Evolutionary conservation across 2,888 invertebrate genomes (phyloP).

Genomic region (Acleris cristana): DNA sequence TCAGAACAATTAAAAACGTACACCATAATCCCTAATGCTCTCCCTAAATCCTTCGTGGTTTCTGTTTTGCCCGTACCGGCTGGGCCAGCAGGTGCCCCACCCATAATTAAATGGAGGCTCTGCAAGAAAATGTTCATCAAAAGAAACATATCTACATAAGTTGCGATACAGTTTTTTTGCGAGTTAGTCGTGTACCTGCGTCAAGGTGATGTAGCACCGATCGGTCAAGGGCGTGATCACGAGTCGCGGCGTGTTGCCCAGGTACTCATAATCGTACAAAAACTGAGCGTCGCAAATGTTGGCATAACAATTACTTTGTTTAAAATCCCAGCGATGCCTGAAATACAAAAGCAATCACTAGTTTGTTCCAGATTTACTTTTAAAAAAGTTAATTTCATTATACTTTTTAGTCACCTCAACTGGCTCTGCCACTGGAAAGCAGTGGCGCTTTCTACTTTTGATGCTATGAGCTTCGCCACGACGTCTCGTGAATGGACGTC

Average conservation of each 20-base stretch:
- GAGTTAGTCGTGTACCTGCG: slow-evolving; percentile 79
- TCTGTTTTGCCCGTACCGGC: slow-evolving; percentile 98
- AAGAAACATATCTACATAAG: too few species aligned
- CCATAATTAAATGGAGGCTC: slow-evolving; percentile 96
- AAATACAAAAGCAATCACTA: slow-evolving; percentile 34
- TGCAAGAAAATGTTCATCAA: slow-evolving; percentile 51
- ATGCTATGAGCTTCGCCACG: slow-evolving; percentile 92
- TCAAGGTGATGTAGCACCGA: slow-evolving; percentile 97
- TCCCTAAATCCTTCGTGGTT: slow-evolving; percentile 97
- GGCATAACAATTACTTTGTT: slow-evolving; percentile 91
- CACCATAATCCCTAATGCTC: slow-evolving; percentile 97
- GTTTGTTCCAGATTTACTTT: background rate
- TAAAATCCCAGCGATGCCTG: slow-evolving; percentile 92
- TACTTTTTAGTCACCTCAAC: slow-evolving; percentile 79
- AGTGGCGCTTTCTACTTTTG: slow-evolving; percentile 90
- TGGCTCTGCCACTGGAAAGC: slow-evolving; percentile 97
- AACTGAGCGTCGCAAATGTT: slow-evolving; percentile 98
- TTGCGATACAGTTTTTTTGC: background rate
- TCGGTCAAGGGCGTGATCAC: slow-evolving; percentile 98
- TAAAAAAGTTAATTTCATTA: background rate
- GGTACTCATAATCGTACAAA: slow-evolving; percentile 95
- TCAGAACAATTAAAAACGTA: slow-evolving; percentile 99
- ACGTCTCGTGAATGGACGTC: slow-evolving; percentile 98
- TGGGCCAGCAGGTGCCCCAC: slow-evolving; percentile 98
- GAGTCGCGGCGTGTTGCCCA: slow-evolving; percentile 96